Percentiles rank a stretch among this genome's conserved stretches.
Conservation (phyloP, 2,113 vertebrate species). For the Ciconia maguari region DNA sequence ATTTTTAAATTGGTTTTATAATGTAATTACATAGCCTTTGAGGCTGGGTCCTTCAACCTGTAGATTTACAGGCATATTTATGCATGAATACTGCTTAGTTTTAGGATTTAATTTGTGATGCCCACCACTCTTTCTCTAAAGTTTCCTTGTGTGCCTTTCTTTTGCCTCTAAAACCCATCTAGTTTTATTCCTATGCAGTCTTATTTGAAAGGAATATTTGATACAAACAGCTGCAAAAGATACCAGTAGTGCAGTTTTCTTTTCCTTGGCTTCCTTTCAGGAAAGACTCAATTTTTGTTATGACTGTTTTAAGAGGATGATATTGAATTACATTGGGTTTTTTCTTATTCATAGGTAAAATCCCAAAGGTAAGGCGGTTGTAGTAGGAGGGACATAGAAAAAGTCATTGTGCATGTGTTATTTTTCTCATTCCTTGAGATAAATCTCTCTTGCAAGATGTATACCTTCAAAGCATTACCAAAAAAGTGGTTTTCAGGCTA, state of each 20-base stretch:
- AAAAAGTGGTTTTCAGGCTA: neutral
- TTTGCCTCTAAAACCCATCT: neutral
- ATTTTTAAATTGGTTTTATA: neutral
- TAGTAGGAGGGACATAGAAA: neutral
- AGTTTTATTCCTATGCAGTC: neutral
- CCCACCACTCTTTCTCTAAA: neutral
- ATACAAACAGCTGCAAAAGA: constrained; percentile 19
- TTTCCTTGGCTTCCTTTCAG: constrained; percentile 39
- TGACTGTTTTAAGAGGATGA: constrained; percentile 36
- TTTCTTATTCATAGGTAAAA: constrained; percentile 12
- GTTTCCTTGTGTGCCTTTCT: neutral
- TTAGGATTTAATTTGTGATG: neutral
- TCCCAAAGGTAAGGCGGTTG: neutral
- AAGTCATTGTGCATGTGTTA: neutral
- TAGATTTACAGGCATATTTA: neutral
- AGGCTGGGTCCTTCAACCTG: neutral
- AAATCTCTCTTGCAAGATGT: neutral
- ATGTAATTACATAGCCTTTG: neutral
- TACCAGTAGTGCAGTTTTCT: constrained; percentile 17
- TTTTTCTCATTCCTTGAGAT: constrained; percentile 1
- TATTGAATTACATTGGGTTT: constrained; percentile 8
- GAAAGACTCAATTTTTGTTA: constrained; percentile 51
- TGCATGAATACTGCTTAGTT: neutral
- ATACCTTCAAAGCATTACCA: neutral
- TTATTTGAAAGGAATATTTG: neutral